These are phyloP conservation scores for Cebus imitator DNA, from an alignment of 2,113 vertebrate species.

Conservation along the genomic window DNA sequence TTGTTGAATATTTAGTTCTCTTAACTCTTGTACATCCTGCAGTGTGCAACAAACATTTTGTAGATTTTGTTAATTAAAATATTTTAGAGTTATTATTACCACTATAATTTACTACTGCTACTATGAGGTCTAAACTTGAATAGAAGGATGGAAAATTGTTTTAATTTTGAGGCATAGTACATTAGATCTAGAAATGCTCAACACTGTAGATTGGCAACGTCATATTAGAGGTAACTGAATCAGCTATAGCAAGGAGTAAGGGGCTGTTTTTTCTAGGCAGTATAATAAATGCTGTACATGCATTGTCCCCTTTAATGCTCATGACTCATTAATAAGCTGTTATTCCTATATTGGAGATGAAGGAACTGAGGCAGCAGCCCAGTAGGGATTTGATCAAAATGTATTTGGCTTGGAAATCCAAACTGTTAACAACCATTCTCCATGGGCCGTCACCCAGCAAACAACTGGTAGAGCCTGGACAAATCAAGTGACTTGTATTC, in stretches of 20 bases:
- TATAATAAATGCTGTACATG: neutral
- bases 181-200: neutral
- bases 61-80: neutral
- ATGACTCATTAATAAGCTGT: neutral
- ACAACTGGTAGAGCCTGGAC: neutral
- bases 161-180: neutral
- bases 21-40: neutral
- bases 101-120: neutral
- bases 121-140: neutral
- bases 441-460: neutral
- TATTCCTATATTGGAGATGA: neutral
- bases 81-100: neutral
- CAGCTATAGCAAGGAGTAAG: neutral
- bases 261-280: neutral
- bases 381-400: neutral
- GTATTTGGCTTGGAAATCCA: neutral
- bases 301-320: neutral
- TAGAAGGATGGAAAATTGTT: neutral
- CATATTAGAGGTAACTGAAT: neutral
- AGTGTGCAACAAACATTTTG: neutral
- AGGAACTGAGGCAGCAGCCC: neutral
- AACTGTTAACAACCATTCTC: neutral
- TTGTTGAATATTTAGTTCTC: neutral
- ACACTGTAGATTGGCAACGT: neutral
- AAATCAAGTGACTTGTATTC: neutral